A percentile compares a stretch with the other conserved stretches of the same genome.
phyloP scores from a whole-genome alignment of 2,113 vertebrate species.

The Atlantisia rogersi region DNA sequence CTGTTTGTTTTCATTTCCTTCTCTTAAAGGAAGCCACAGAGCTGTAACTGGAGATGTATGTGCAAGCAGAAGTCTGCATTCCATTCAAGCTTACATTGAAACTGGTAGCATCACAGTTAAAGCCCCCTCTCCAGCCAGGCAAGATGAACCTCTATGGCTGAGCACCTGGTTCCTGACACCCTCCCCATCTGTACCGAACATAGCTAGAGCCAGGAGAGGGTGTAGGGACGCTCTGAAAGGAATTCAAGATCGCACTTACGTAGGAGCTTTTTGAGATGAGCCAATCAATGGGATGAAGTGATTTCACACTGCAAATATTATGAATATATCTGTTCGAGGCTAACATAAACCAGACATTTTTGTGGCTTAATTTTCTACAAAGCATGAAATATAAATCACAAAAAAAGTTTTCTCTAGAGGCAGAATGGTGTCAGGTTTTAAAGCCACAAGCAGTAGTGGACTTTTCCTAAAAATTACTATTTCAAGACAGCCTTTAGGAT shows the following conservation, averaged over 20 bases:
- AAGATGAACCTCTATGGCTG: accelerated
- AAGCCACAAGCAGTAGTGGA: neutral
- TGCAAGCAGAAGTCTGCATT: neutral
- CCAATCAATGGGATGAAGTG: neutral
- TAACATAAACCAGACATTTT: neutral
- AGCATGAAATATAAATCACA: neutral
- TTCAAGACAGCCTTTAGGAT: neutral
- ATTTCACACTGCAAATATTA: neutral
- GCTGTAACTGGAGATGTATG: neutral
- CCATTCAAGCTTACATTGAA: neutral
- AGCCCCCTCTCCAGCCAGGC: neutral
- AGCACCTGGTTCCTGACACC: neutral
- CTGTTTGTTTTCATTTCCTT: neutral
- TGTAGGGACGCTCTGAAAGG: neutral
- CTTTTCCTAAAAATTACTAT: neutral
- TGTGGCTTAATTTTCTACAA: neutral
- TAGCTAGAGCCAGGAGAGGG: neutral
- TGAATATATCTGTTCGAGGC: neutral
- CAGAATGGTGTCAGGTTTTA: neutral
- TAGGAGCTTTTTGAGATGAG: neutral
- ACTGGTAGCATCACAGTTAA: too few species aligned
- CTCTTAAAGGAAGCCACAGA: neutral
- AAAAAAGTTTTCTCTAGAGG: neutral
- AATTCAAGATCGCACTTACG: accelerated
- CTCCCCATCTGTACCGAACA: accelerated